Evolutionary conservation across 1,140 invertebrate species (phyloP), one percentile per base, ranked within the genome.

Genomic region (Drosophila takahashii): DNA sequence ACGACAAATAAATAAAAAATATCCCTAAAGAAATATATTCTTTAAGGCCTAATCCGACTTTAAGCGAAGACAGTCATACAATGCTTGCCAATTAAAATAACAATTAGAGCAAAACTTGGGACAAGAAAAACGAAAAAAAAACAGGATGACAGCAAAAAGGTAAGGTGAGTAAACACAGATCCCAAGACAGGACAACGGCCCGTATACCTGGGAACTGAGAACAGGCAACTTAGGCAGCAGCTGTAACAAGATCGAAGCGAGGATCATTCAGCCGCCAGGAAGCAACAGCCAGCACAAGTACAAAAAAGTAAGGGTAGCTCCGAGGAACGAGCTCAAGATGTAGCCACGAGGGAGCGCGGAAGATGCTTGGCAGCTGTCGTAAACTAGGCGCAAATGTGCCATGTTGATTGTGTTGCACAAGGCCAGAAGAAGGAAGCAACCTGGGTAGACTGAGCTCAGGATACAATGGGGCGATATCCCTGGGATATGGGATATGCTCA

Each of bases 211-310:
- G 57, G 48, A 62, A 39, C 15, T 34, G 34, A 37, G 6, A 9
- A 8, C 29, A 7, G 29, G 29, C 29, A 32, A 32, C 29, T 32
- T 8, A 32, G 18, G 47, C 52, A 48, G 79, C 83, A 86, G 83
- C 79, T 86, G 83, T 86, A 86, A 79, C 44, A 50, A 77, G 83
- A 86, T 83, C 84, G 62, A 79, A 69, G 39, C 62, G 50, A 73
- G 79, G 83, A 87, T 86, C 83, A 86, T 87, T 79, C 83, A 79
- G 65, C 76, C 47, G 65, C 71, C 76, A 84, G 70, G 62, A 83
- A 79, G 72, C 70, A 80, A 74, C 79, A 69, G 66, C 57, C 51
- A 81, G 41, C 54, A 48, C 58, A 71, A 77, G 41, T 51, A 78
- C 73, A 64, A 83, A 53, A 78, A 77, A 45, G 15, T 79, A 81